A percentile compares a stretch with the other conserved stretches of the same genome.
These are phyloP conservation scores for Polylopha cassiicola DNA, from an alignment of 2,888 invertebrate species.

Conservation along the genomic window DNA sequence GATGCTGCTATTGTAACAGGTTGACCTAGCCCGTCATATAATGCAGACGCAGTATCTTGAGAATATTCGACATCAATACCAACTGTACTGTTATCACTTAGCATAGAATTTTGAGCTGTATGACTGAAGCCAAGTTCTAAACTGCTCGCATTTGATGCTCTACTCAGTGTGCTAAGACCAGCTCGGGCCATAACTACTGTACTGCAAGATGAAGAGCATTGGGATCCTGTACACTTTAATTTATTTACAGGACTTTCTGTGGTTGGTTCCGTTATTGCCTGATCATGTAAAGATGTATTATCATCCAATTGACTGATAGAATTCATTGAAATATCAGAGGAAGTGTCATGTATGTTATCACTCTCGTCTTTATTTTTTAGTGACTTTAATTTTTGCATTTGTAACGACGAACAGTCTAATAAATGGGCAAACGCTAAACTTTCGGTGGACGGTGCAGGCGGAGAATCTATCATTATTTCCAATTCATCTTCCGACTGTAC, in stretches of 20 bases:
- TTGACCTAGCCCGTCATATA: constrained; percentile 72
- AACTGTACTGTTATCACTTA: constrained; percentile 83
- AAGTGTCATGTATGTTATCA: constrained; percentile 41
- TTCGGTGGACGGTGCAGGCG: constrained; percentile 91
- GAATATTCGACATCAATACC: constrained; percentile 81
- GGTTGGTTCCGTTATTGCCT: constrained; percentile 65
- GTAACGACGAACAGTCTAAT: constrained; percentile 78
- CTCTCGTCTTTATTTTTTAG: constrained; percentile 54
- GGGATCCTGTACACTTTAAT: constrained; percentile 83
- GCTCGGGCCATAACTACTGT: constrained; percentile 86
- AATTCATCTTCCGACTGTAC: constrained; percentile 96
- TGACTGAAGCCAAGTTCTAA: constrained; percentile 90
- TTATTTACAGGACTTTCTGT: constrained; percentile 77
- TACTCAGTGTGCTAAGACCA: constrained; percentile 71
- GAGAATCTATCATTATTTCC: constrained; percentile 90
- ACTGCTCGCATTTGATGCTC: constrained; percentile 87
- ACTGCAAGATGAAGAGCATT: constrained; percentile 91
- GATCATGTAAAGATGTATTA: constrained; percentile 56
- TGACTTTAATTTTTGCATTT: constrained; percentile 54
- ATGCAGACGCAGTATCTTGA: constrained; percentile 77
- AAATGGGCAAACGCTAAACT: constrained; percentile 88
- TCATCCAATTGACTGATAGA: constrained; percentile 50
- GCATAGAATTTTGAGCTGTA: constrained; percentile 89
- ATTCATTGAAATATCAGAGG: constrained; percentile 38
- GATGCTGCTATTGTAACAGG: constrained; percentile 80